Evolutionary conservation across 2,888 invertebrate genomes (phyloP).

Genomic region (Dione vanillae): DNA sequence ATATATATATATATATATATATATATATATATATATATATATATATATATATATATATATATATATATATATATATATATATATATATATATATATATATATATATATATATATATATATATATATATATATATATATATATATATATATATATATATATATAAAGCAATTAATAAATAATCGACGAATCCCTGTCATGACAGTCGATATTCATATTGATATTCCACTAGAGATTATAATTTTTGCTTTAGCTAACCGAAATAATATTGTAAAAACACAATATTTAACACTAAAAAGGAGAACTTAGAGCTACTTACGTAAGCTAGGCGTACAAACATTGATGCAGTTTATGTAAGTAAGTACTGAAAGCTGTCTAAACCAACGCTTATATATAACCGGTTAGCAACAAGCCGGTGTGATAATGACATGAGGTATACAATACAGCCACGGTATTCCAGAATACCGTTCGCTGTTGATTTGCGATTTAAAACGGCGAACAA

Average conservation of each 20-base stretch:
- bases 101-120: no score
- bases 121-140: no score
- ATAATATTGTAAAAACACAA: neutral
- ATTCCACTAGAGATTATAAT: conserved; percentile 1
- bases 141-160: no score
- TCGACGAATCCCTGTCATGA: neutral
- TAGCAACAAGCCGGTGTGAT: neutral
- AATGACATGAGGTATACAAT: conserved; percentile 28
- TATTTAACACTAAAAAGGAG: neutral
- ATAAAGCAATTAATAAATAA: neutral
- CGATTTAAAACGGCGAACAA: conserved; percentile 43
- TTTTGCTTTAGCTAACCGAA: conserved; percentile 3
- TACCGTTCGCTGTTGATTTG: conserved; percentile 38
- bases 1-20: no score
- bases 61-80: no score
- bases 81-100: no score
- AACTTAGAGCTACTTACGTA: neutral
- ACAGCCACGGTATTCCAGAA: conserved; percentile 30
- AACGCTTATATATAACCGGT: conserved; percentile 4
- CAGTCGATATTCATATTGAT: neutral
- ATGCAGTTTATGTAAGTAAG: neutral
- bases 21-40: no score
- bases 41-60: no score
- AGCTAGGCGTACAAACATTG: conserved; percentile 6
- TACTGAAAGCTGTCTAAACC: conserved; percentile 3